Evolutionary conservation across 2,113 vertebrate genomes (phyloP).

Genomic region (Oncorhynchus nerka): DNA sequence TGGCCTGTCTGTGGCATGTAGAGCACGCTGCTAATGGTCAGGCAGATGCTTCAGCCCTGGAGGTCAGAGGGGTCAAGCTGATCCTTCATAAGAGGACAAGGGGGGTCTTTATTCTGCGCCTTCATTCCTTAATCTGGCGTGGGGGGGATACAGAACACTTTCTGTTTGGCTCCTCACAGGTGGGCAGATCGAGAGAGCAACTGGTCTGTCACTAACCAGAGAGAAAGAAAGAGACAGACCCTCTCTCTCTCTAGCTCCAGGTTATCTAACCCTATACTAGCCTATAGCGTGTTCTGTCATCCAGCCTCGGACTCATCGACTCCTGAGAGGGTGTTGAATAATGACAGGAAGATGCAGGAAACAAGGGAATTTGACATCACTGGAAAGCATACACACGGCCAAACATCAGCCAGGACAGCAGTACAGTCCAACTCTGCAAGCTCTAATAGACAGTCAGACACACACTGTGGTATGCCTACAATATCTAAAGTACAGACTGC

Average conservation of each 20-base stretch:
- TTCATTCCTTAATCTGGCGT: constrained; percentile 46
- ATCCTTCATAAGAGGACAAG: constrained; percentile 70
- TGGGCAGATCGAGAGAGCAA: constrained; percentile 3
- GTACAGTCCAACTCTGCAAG: background rate
- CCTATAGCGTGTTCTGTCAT: background rate
- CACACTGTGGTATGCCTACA: background rate
- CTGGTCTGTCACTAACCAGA: background rate
- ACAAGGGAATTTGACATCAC: background rate
- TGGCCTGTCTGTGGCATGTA: constrained; percentile 35
- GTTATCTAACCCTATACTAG: no score
- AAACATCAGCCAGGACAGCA: background rate
- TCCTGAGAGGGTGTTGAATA: constrained; percentile 21
- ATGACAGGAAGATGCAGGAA: constrained; percentile 10
- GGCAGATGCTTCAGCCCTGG: constrained; percentile 62
- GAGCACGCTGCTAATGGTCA: constrained; percentile 44
- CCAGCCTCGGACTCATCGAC: background rate
- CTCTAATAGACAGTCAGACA: background rate
- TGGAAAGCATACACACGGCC: background rate
- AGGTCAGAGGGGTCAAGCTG: constrained; percentile 66
- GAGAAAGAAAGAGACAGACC: background rate
- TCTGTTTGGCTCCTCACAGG: constrained; percentile 27
- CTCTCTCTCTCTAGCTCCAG: no score
- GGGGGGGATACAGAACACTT: constrained; percentile 42
- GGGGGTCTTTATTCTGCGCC: constrained; percentile 65
- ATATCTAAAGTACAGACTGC: background rate